Conservation (phyloP, 37 sponge, comb jelly and placozoan genomes). For the Beroe forskalii region DNA sequence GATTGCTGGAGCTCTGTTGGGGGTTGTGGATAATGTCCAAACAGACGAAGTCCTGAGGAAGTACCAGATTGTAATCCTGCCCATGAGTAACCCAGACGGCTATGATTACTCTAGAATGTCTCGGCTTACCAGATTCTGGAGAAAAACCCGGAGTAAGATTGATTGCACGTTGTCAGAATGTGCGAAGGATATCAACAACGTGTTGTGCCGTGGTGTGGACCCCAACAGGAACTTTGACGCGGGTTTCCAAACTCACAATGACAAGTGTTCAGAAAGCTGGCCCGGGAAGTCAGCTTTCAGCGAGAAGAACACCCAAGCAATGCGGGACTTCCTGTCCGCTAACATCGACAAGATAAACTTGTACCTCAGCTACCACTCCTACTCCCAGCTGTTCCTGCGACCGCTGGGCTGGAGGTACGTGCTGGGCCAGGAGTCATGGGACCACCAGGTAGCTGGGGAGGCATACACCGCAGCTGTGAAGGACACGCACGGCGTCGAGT, state of each 20-base stretch:
- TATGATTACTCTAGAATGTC: constrained; percentile 20
- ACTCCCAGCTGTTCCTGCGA: constrained; percentile 40
- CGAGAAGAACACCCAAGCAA: constrained; percentile 45
- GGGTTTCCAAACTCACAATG: neutral
- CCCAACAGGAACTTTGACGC: constrained; percentile 60
- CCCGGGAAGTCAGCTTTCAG: constrained; percentile 8
- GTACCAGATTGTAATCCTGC: constrained; percentile 60
- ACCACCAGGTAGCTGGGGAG: too few species aligned
- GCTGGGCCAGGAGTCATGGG: too few species aligned
- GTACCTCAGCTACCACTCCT: constrained; percentile 38
- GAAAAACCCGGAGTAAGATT: constrained; percentile 1
- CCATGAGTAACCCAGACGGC: constrained; percentile 58
- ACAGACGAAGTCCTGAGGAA: neutral
- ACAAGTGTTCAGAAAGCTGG: neutral
- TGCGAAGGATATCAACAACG: neutral
- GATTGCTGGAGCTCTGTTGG: neutral
- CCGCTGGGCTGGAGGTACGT: too few species aligned
- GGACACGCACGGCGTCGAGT: neutral
- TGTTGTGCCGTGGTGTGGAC: constrained; percentile 6
- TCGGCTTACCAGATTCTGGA: constrained; percentile 8
- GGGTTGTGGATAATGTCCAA: neutral
- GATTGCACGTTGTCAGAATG: neutral
- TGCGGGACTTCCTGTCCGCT: neutral
- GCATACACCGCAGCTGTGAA: too few species aligned
- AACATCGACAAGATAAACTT: neutral